Evolutionary conservation across 2,797 vertebrate species (phyloP).

Genomic region (Phalanger gymnotis): DNA sequence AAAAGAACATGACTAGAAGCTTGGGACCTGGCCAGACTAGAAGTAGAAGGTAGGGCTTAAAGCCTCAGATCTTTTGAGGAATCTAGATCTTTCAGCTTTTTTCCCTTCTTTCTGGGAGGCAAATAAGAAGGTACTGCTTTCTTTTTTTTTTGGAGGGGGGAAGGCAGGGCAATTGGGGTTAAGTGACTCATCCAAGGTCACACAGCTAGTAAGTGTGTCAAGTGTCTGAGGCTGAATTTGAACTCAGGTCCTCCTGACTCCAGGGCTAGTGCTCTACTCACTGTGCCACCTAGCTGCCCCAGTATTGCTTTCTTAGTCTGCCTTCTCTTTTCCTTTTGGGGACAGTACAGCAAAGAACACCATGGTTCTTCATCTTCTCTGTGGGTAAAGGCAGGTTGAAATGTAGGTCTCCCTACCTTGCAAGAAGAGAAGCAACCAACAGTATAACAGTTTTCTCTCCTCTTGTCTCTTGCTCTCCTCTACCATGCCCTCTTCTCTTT

Average conservation of each 20-base stretch:
- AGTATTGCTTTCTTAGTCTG: slow-evolving; percentile 20
- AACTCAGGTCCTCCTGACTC: no score
- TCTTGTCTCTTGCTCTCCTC: background rate
- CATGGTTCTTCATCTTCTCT: background rate
- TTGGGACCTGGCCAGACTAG: background rate
- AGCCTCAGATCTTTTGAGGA: background rate
- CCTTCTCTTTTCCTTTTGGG: background rate
- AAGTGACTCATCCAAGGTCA: no score
- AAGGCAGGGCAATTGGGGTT: no score
- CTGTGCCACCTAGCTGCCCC: no score
- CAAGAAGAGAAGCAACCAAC: background rate
- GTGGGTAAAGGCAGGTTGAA: background rate
- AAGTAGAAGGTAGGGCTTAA: background rate
- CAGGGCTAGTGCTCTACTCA: no score
- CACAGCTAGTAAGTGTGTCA: no score
- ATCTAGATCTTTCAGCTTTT: background rate
- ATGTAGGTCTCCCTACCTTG: background rate
- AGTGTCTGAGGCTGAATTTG: no score
- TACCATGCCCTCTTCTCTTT: background rate
- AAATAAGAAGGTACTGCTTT: background rate
- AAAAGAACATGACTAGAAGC: background rate
- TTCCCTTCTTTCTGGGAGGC: background rate
- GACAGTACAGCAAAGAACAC: background rate
- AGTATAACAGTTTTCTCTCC: background rate
- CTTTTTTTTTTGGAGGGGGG: no score